Evolutionary conservation across 2,797 vertebrate genomes (phyloP).

Genomic region (Lates japonicus): DNA sequence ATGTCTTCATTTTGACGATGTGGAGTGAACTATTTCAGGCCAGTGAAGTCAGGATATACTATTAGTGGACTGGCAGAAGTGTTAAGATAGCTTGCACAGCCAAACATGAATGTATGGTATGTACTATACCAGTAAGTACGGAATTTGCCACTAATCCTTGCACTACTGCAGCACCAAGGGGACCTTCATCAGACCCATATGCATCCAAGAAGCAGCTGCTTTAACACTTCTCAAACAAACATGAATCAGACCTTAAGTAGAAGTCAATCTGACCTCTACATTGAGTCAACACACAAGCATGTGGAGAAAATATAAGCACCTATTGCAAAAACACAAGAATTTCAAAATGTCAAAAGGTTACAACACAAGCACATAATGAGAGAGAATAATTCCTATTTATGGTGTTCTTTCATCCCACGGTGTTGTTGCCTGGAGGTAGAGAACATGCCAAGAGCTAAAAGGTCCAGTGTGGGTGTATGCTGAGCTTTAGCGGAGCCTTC

Average conservation of each 20-base stretch:
- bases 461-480: conserved; percentile 74
- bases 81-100: conserved; percentile 4
- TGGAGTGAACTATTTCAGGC: conserved; percentile 9
- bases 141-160: conserved; percentile 32
- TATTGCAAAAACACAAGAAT: conserved; percentile 26
- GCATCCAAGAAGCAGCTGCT: conserved; percentile 18
- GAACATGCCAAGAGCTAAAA: conserved; percentile 68
- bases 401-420: conserved; percentile 66
- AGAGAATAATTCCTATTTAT: conserved; percentile 64
- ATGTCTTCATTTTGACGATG: conserved; percentile 8
- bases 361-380: conserved; percentile 52
- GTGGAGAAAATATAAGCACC: conserved; percentile 9
- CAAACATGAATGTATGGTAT: conserved; percentile 19
- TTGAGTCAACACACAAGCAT: background rate
- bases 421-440: conserved; percentile 54
- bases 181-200: conserved; percentile 23
- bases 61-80: conserved; percentile 16
- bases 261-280: conserved; percentile 3
- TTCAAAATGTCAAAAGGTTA: conserved; percentile 62
- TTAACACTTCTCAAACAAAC: background rate
- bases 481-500: conserved; percentile 47
- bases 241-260: background rate
- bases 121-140: conserved; percentile 24
- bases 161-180: conserved; percentile 9
- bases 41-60: conserved; percentile 25